phyloP scores from a whole-genome alignment of 2,113 vertebrate species.

The Erinaceus europaeus region DNA sequence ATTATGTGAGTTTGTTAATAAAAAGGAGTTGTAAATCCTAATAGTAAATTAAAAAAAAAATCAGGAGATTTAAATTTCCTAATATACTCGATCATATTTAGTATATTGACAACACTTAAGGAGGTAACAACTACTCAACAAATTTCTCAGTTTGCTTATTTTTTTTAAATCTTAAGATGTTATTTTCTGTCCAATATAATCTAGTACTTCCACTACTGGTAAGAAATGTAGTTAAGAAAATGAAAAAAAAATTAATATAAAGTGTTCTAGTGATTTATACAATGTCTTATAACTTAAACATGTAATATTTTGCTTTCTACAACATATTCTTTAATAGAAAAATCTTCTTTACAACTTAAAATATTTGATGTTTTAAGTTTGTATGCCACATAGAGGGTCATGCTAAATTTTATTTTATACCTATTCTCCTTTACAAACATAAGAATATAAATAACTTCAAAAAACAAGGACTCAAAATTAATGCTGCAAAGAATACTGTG shows the following conservation, averaged over 20 bases:
- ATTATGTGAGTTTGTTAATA: not conserved
- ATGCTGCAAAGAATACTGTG: no score
- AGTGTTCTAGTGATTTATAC: not conserved
- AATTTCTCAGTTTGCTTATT: not conserved
- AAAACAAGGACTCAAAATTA: no score
- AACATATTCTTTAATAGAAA: not conserved
- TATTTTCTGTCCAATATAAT: constrained; percentile 16
- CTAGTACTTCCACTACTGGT: not conserved
- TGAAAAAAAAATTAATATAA: constrained; percentile 31
- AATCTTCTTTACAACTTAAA: no score
- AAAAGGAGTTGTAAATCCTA: constrained; percentile 3
- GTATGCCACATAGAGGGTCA: no score
- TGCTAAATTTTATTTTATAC: no score
- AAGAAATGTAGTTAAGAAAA: not conserved
- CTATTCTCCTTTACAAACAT: no score
- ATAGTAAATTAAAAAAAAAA: not conserved
- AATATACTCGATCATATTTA: not conserved
- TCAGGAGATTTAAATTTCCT: not conserved
- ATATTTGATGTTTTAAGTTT: no score
- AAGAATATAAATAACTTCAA: no score
- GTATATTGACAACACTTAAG: not conserved
- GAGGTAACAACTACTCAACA: not conserved
- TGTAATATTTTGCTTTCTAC: not conserved
- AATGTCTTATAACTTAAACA: not conserved
- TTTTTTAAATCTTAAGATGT: not conserved